Conservation (phyloP, 2,888 invertebrate genomes). For the Molanna angustata region DNA sequence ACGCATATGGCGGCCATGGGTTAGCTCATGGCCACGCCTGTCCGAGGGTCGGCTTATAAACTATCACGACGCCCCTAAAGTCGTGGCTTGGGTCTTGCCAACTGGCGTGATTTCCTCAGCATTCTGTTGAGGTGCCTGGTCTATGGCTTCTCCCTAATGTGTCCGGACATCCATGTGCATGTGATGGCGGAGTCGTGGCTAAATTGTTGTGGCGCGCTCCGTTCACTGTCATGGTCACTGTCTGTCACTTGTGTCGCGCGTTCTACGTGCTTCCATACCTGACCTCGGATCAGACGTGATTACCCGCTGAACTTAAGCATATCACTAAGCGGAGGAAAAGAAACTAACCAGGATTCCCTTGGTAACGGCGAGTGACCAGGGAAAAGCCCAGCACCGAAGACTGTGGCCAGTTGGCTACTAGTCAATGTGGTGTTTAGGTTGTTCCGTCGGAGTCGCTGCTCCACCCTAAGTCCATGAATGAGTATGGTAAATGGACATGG, state of each 20-base stretch:
- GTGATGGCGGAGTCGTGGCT: slow-evolving; percentile 36
- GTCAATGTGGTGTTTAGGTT: slow-evolving; percentile 58
- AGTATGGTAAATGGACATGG: too few species aligned
- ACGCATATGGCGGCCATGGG: slow-evolving; percentile 57
- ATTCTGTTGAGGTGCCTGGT: too few species aligned
- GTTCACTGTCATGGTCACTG: too few species aligned
- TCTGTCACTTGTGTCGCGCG: too few species aligned
- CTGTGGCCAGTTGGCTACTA: slow-evolving; percentile 40
- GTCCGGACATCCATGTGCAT: slow-evolving; percentile 26
- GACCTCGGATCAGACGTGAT: slow-evolving; percentile 48
- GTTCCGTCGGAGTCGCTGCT: too few species aligned
- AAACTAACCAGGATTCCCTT: slow-evolving; percentile 62
- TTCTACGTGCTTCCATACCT: slow-evolving; percentile 33
- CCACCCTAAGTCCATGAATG: too few species aligned
- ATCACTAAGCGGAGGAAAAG: slow-evolving; percentile 69
- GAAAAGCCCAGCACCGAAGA: slow-evolving; percentile 61
- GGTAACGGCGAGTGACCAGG: slow-evolving; percentile 65
- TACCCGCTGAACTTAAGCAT: slow-evolving; percentile 61
- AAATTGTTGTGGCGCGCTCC: slow-evolving; percentile 37
- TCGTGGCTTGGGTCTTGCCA: too few species aligned
- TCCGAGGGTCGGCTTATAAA: slow-evolving; percentile 51
- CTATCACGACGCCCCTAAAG: too few species aligned
- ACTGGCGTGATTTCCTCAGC: too few species aligned
- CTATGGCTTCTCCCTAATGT: too few species aligned
- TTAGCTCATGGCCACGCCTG: slow-evolving; percentile 46